Evolutionary conservation across 2,113 vertebrate genomes (phyloP), one percentile per base, ranked within the genome.

Genomic region (Carassius auratus): DNA sequence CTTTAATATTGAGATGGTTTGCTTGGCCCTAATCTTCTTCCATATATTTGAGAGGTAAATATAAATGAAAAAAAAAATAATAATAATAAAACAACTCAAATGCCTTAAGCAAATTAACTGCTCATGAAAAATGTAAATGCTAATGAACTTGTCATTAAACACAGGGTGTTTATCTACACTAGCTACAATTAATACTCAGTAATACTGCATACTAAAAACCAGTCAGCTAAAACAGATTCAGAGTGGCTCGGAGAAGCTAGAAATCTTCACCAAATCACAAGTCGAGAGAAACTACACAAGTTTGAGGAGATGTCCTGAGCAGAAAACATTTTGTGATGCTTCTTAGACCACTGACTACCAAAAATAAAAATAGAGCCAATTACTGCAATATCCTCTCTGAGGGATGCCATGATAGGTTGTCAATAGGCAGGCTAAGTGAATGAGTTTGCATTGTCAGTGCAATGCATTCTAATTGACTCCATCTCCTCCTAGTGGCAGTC

Each of bases 381-480:
- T 79, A 79, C 61, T 59, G 50, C 50, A 85, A 79, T 64, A 59
- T 71, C 84, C 50, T 85, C 76, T 80, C 74, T n/a, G 50, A 14
- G 26, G 81, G 15, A 75, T 74, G 75, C 14, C 36, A 38, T 45
- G 52, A 71, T 64, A 74, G 66, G 38, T 64, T 87, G 86, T 79
- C 86, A 80, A 71, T 73, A 61, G 75, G 55, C 82, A 80, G 80
- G 86, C 66, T 69, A 77, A 84, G 52, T 74, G 86, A 79, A 83
- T 79, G 86, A 61, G 75, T 87, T 79, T 84, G 82, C 82, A 84
- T 87, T 87, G 75, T 69, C 73, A 69, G 36, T 69, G 69, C 81
- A 77, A 76, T 86, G 74, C 84, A 85, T 71, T 79, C 76, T 85
- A 85, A 85, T 85, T 85, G 81, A 79, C 68, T 87, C 81, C 81